Evolutionary conservation across 2,888 invertebrate species (phyloP).

Genomic region (Agonopterix subpropinquella): DNA sequence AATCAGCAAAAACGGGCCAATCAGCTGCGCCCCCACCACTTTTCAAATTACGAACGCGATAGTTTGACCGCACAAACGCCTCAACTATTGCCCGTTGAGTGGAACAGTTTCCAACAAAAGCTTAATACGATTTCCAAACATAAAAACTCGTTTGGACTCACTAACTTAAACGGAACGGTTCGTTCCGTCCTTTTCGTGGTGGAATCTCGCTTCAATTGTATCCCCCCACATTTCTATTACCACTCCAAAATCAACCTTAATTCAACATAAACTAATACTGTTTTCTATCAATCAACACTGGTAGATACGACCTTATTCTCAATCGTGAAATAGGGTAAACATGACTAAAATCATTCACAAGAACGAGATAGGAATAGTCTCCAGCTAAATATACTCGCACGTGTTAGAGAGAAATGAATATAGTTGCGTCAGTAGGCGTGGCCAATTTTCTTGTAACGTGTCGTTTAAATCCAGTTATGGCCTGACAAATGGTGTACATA

Average conservation of each 20-base stretch:
- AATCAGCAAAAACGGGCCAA: conserved; percentile 58
- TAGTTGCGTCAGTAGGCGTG: conserved; percentile 51
- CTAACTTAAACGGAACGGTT: conserved; percentile 69
- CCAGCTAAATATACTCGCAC: conserved; percentile 2
- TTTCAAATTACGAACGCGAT: conserved; percentile 56
- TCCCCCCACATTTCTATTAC: conserved; percentile 39
- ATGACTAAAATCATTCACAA: conserved; percentile 39
- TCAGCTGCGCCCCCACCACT: conserved; percentile 63
- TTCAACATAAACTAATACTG: accelerated
- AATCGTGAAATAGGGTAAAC: conserved; percentile 51
- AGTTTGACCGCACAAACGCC: conserved; percentile 72
- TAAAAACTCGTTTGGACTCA: conserved; percentile 74
- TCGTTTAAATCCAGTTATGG: conserved; percentile 75
- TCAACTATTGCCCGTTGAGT: conserved; percentile 72
- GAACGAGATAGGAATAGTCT: conserved; percentile 39
- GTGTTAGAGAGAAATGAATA: conserved; percentile 32
- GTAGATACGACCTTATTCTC: conserved; percentile 47
- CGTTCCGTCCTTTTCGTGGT: conserved; percentile 55
- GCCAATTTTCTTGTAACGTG: conserved; percentile 53
- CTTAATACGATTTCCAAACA: conserved; percentile 76
- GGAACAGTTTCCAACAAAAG: conserved; percentile 75
- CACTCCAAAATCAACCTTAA: conserved; percentile 24
- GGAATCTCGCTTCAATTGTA: conserved; percentile 61
- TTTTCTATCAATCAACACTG: conserved; percentile 14
- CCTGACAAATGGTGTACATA: conserved; percentile 75